Evolutionary conservation across 1,140 invertebrate species (phyloP), one percentile per base, ranked within the genome.

Genomic region (Elysia chlorotica): DNA sequence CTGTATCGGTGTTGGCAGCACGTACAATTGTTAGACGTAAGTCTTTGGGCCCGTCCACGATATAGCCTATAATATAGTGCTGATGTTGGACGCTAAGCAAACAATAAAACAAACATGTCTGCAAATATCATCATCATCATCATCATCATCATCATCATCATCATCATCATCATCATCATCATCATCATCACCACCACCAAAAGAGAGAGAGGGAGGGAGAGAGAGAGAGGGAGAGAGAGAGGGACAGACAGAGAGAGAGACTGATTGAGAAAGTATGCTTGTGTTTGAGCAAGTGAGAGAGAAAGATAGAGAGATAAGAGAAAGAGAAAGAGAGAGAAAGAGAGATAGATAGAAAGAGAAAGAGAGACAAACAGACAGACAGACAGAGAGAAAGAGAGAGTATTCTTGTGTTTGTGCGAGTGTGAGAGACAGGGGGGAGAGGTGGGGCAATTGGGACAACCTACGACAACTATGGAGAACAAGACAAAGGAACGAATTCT

Each of bases 101-200:
- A n/a, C n/a, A n/a, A n/a, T n/a, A n/a, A n/a, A n/a, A n/a, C n/a
- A n/a, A n/a, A n/a, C n/a, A n/a, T n/a, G n/a, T n/a, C n/a, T n/a
- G n/a, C n/a, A n/a, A n/a, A n/a, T n/a, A 63, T 63, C 61, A 63
- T 63, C 61, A 2, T 63, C 61, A 63, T 63, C 61, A 63, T 63
- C 61, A 63, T 63, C 61, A 63, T 63, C 61, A 63, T 63, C 61
- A 23, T 59, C 56, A 23, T 59, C 56, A 23, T 59, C 56, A 23
- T 59, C 56, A 23, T 59, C 56, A 23, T 59, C 56, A 23, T 59
- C 56, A 23, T 59, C 56, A 23, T 59, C 56, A 23, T 59, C 56
- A 23, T 59, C 56, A 23, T 59, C 56, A 23, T 59, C 56, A 17
- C 6, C 14, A 59, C 25, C 6, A 25, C 10, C 25, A n/a, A n/a